Percentiles rank a stretch among this genome's conserved stretches.
Evolutionary conservation across 2,113 vertebrate genomes (phyloP).

Genomic region (Bubo scandiacus): DNA sequence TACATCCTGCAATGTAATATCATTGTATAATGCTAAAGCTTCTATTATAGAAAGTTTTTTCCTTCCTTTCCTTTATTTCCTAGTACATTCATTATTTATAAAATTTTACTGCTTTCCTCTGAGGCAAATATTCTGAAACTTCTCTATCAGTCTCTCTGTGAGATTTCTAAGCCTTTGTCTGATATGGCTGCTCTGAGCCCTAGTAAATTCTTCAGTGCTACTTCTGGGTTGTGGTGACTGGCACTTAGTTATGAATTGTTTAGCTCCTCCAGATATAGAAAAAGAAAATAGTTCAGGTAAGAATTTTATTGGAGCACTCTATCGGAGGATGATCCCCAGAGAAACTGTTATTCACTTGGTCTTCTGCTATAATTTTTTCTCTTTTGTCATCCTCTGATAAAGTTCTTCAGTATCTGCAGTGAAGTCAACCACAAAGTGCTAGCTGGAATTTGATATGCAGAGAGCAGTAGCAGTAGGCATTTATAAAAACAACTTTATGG

Average conservation of each 20-base stretch:
- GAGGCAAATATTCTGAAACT: background rate
- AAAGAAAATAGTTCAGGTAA: background rate
- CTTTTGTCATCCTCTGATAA: background rate
- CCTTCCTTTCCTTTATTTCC: background rate
- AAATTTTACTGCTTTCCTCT: background rate
- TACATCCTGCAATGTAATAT: background rate
- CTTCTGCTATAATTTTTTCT: background rate
- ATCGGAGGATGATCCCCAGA: background rate
- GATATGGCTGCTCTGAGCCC: background rate
- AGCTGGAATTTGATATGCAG: background rate
- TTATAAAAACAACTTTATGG: background rate
- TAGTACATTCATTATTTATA: background rate
- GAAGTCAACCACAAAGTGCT: background rate
- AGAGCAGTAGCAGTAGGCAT: background rate
- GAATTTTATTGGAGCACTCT: background rate
- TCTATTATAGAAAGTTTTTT: background rate
- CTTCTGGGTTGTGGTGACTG: background rate
- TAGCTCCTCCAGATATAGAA: background rate
- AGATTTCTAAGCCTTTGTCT: background rate
- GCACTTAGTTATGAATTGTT: background rate
- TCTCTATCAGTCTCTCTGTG: background rate
- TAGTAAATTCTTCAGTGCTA: background rate
- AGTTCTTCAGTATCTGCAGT: background rate
- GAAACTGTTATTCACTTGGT: background rate
- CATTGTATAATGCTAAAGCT: background rate